Evolutionary conservation across 2,113 vertebrate species (phyloP).

Genomic region (Elephas maximus): DNA sequence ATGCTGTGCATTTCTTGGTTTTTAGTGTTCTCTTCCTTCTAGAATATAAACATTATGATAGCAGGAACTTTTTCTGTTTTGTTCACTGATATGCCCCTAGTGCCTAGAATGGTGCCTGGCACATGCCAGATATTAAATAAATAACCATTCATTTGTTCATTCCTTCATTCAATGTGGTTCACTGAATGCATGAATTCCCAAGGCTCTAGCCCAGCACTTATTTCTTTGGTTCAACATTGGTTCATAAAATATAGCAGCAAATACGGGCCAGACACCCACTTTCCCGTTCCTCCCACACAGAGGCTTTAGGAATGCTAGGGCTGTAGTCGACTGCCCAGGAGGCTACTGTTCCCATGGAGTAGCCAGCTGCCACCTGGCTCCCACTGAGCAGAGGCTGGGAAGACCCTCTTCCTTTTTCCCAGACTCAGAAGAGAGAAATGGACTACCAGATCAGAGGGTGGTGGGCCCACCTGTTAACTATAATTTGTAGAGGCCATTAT

Average conservation of each 20-base stretch:
- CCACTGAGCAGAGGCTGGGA: not conserved
- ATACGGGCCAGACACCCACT: not conserved
- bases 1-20: not conserved
- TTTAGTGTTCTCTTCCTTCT: not conserved
- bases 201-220: not conserved
- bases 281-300: not conserved
- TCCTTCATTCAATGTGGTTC: not conserved
- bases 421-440: not conserved
- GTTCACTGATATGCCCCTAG: not conserved
- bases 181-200: not conserved
- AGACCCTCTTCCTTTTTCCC: not conserved
- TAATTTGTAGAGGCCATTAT: not conserved
- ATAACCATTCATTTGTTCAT: conserved; percentile 7
- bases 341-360: not conserved
- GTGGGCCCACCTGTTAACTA: not conserved
- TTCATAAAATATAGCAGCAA: conserved; percentile 5
- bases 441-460: not conserved
- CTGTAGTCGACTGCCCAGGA: not conserved
- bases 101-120: not conserved
- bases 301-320: not conserved
- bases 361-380: not conserved
- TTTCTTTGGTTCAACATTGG: not conserved
- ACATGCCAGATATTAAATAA: not conserved
- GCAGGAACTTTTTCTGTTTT: not conserved
- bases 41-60: not conserved